A percentile compares a stretch with the other conserved stretches of the same genome.
phyloP scores from a whole-genome alignment of 2,888 invertebrate species.

The Bellardia bayeri region DNA sequence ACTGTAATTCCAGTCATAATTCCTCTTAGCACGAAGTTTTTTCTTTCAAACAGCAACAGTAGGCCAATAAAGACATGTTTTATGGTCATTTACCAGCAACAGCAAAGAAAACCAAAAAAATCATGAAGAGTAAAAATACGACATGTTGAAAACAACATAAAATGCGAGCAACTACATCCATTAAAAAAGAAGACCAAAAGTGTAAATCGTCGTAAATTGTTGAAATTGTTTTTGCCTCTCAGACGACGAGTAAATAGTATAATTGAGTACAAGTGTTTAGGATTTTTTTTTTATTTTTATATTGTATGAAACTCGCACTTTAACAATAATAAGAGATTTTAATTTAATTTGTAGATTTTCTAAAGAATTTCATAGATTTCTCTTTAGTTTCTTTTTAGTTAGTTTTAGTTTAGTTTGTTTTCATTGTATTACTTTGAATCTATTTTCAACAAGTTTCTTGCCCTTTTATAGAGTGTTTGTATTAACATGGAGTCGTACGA shows the following conservation, averaged over 20 bases:
- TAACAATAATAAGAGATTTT: constrained; percentile 34
- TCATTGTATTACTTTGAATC: neutral
- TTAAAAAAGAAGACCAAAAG: constrained; percentile 40
- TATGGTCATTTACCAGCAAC: constrained; percentile 57
- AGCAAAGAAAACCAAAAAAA: neutral
- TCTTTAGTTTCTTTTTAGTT: constrained; percentile 13
- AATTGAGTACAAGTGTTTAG: constrained; percentile 20
- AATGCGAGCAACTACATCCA: constrained; percentile 43
- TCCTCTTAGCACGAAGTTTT: constrained; percentile 11
- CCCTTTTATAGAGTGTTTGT: constrained; percentile 60
- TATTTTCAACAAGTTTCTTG: constrained; percentile 62
- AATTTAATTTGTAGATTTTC: constrained; percentile 59
- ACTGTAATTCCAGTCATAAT: constrained; percentile 26
- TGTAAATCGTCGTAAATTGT: constrained; percentile 60
- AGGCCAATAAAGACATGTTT: constrained; percentile 70
- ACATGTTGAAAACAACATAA: constrained; percentile 45
- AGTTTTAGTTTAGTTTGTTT: neutral
- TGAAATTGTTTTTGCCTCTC: constrained; percentile 57
- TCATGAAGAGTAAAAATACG: constrained; percentile 9
- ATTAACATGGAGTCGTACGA: constrained; percentile 17
- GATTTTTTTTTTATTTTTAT: constrained; percentile 12
- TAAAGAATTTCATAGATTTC: constrained; percentile 65
- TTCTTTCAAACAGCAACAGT: constrained; percentile 49
- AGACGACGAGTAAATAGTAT: neutral
- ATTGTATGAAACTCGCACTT: constrained; percentile 7